Evolutionary conservation across 2,797 vertebrate species (phyloP).

Genomic region (Staurois parvus): DNA sequence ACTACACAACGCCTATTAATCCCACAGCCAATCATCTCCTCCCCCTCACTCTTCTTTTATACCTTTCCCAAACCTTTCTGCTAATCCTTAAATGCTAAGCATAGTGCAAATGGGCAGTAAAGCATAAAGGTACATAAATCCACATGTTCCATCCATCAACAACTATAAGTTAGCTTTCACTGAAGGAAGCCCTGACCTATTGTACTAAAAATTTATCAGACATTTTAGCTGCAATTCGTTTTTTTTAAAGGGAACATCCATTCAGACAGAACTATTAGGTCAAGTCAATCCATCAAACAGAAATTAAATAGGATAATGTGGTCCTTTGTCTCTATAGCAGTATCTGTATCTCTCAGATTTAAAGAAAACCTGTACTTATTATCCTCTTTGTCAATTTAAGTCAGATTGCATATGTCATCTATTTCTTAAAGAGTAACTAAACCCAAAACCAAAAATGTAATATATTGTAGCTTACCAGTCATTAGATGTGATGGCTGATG

Average conservation of each 20-base stretch:
- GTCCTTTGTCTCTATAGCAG: conserved; percentile 5
- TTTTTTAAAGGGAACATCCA: conserved; percentile 6
- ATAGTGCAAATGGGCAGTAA: conserved; percentile 5
- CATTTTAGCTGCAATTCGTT: conserved; percentile 21
- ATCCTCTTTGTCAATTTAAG: too few relatives aligned
- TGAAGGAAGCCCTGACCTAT: conserved; percentile 8
- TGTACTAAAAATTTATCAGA: conserved; percentile 15
- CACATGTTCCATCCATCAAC: conserved; percentile 34
- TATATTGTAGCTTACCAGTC: too few relatives aligned
- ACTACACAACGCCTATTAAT: background rate
- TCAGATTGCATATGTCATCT: too few relatives aligned
- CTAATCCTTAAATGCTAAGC: conserved; percentile 2
- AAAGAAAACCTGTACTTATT: too few relatives aligned
- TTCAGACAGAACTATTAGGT: conserved; percentile 11
- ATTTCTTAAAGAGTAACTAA: too few relatives aligned
- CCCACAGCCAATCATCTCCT: background rate
- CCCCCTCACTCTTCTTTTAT: background rate
- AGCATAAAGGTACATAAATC: conserved; percentile 18
- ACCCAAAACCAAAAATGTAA: too few relatives aligned
- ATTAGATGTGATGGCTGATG: too few relatives aligned
- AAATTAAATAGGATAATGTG: conserved; percentile 3
- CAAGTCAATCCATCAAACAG: conserved; percentile 21
- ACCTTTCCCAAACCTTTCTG: background rate
- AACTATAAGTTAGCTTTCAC: conserved; percentile 15
- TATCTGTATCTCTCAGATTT: background rate